Percentiles rank a stretch among this genome's conserved stretches.
These are phyloP conservation scores for Lithophane leautieri DNA, from an alignment of 2,888 invertebrate species.

Conservation along the genomic window DNA sequence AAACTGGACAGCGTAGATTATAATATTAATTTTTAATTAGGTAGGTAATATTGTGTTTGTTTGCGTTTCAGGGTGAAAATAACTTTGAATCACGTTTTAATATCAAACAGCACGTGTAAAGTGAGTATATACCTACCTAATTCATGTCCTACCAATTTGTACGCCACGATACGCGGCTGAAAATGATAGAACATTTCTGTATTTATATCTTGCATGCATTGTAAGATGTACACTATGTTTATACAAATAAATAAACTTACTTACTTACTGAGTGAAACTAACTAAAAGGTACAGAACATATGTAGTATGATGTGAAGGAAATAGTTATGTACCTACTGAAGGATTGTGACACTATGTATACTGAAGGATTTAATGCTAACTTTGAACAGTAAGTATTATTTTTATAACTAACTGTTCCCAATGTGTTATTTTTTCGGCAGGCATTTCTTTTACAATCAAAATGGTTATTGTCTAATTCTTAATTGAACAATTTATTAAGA, in stretches of 20 bases:
- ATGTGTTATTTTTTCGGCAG: neutral
- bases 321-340: neutral
- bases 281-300: neutral
- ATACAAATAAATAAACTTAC: no score
- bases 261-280: no score
- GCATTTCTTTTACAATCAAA: neutral
- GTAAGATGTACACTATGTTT: no score
- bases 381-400: no score
- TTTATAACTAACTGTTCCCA: neutral
- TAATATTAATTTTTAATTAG: slow-evolving; percentile 51
- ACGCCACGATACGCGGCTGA: no score
- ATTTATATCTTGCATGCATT: no score
- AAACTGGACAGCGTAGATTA: slow-evolving; percentile 41
- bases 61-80: slow-evolving; percentile 29
- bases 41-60: slow-evolving; percentile 27
- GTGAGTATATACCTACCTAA: neutral
- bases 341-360: neutral
- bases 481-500: neutral
- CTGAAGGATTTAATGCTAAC: neutral
- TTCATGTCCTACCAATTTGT: no score
- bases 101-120: slow-evolving; percentile 10
- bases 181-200: no score
- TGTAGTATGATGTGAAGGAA: neutral
- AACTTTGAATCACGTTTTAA: slow-evolving; percentile 26
- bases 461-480: neutral